These are phyloP conservation scores for Cetoscarus ocellatus DNA, from an alignment of 2,797 vertebrate genomes.

Conservation along the genomic window DNA sequence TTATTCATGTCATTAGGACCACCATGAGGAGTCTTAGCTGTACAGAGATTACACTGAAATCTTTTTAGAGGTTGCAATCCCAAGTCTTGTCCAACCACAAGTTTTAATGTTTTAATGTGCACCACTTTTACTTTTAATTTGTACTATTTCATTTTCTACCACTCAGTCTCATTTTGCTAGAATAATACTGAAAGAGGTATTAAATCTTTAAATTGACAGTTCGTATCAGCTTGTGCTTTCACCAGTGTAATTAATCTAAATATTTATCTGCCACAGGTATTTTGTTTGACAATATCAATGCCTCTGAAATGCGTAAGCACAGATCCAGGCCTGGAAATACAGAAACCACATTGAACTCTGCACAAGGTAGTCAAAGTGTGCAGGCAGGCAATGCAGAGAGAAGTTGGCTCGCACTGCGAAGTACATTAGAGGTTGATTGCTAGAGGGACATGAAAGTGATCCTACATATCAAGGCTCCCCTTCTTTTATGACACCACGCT, in stretches of 20 bases:
- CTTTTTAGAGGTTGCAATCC: no score
- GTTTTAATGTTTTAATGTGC: not conserved
- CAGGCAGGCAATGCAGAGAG: conserved; percentile 19
- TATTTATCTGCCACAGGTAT: conserved; percentile 4
- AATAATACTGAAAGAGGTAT: not conserved
- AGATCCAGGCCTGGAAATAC: conserved; percentile 18
- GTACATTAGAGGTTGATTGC: conserved; percentile 36
- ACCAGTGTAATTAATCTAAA: conserved; percentile 1
- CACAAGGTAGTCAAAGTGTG: conserved; percentile 26
- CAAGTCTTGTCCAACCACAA: no score
- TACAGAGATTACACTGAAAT: no score
- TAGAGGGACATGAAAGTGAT: conserved; percentile 55
- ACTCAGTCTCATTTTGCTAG: not conserved
- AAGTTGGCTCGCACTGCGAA: conserved; percentile 41
- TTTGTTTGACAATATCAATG: conserved; percentile 19
- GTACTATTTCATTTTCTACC: not conserved
- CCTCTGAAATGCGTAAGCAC: conserved; percentile 28
- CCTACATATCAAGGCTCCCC: conserved; percentile 37
- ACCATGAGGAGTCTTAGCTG: no score
- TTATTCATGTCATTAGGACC: no score
- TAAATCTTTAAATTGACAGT: not conserved
- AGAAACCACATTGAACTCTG: conserved; percentile 33
- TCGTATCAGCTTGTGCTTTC: not conserved
- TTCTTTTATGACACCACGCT: conserved; percentile 49
- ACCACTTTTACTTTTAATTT: not conserved